These are phyloP conservation scores for Danaus melanippus DNA, from an alignment of 1,140 invertebrate genomes.

Conservation along the genomic window DNA sequence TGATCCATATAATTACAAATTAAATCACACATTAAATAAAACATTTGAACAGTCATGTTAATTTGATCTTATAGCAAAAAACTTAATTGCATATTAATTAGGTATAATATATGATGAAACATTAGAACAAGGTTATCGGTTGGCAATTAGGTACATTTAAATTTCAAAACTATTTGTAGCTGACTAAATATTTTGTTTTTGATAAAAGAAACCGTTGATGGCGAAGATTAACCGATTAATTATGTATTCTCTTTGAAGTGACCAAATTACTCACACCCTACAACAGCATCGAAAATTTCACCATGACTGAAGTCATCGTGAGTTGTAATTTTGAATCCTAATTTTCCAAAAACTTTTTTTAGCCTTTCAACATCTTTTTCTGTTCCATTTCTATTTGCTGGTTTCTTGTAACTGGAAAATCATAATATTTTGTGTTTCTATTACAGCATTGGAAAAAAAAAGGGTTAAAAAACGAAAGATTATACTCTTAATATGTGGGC, in stretches of 20 bases:
- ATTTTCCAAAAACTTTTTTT: conserved; percentile 25
- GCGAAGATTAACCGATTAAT: too few species aligned
- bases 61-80: background rate
- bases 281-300: conserved; percentile 30
- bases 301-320: conserved; percentile 29
- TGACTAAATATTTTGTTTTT: too few species aligned
- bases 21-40: too few species aligned
- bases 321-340: conserved; percentile 28
- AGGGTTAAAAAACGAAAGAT: background rate
- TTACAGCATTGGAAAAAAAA: background rate
- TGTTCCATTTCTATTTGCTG: conserved; percentile 29
- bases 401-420: conserved; percentile 23
- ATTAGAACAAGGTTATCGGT: too few species aligned
- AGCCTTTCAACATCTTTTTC: conserved; percentile 31
- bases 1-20: too few species aligned
- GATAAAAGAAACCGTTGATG: too few species aligned
- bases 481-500: too few species aligned
- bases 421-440: background rate
- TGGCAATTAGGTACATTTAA: too few species aligned
- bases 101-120: background rate
- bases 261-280: conserved; percentile 22
- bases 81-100: conserved; percentile 4
- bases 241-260: too few species aligned
- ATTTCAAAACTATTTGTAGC: too few species aligned
- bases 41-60: too few species aligned